Evolutionary conservation across 30 jellyfish, hydroid and myxozoan species (phyloP), one percentile per base, ranked within the genome.

Genomic region (Hydractinia echinata): DNA sequence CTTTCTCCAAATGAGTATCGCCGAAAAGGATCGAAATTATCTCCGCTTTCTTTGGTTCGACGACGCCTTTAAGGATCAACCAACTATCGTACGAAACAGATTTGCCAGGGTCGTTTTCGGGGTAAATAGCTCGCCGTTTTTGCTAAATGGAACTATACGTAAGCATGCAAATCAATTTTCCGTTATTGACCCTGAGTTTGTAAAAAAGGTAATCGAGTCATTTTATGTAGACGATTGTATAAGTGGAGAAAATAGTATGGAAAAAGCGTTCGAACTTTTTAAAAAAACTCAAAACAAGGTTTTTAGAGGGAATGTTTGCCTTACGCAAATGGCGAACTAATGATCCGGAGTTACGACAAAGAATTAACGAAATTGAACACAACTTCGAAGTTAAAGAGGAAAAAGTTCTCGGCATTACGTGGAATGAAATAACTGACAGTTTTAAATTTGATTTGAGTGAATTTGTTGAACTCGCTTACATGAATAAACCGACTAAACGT

Each of bases 171-270:
- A 60, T 13, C 70, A 60, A 16, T 60, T 13, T 16, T 13, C 16
- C 70, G 16, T 13, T 16, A 16, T 16, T 50, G 16, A 50, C 74
- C 69, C 30, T 14, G 19, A n/a, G 76, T 73, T 16, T 73, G 83
- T 16, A 21, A 11, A 73, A 50, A 74, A 16, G 21, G 16, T 73
- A 73, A 21, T 18, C 13, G 83, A 73, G 30, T 73, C 16, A 16
- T 73, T 73, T 50, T 73, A 58, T 14, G 76, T 73, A 13, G 83
- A 73, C 74, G 83, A 73, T 73, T 73, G 10, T 20, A 50, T 73
- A 16, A 74, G 74, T 10, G 83, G 83, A 30, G 54, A 16, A 1
- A 16, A 73, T 53, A 51, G 76, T 50, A 14, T 16, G 10, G 83
- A 73, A 51, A 21, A 1, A 14, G 81, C 74, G 15, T 11, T 73